Percentiles rank a stretch among this genome's conserved stretches.
phyloP scores from a whole-genome alignment of 2,113 vertebrate species.

The Myiozetetes cayanensis region DNA sequence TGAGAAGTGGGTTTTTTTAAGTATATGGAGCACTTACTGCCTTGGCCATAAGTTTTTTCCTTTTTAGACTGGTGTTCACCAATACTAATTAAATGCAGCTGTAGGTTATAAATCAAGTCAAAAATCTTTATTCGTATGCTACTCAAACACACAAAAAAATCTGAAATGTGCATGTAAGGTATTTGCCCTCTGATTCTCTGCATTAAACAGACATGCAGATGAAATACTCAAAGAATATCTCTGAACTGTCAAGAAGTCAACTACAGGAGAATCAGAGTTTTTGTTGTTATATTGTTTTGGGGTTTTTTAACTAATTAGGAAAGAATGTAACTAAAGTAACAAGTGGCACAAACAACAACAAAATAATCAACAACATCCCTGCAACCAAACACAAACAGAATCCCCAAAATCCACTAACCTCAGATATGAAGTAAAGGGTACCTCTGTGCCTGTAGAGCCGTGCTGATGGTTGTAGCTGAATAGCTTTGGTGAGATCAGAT shows the following conservation, averaged over 20 bases:
- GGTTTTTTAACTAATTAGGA: not conserved
- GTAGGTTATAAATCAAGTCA: not conserved
- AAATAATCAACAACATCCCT: not conserved
- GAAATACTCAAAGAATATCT: not conserved
- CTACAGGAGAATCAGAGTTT: not conserved
- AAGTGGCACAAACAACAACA: not conserved
- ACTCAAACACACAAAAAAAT: not conserved
- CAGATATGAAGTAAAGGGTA: constrained; percentile 95
- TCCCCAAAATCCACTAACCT: constrained; percentile 74
- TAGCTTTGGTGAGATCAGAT: constrained; percentile 92
- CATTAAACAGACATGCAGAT: not conserved
- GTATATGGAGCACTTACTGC: not conserved
- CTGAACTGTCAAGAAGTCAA: not conserved
- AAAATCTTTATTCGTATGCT: not conserved
- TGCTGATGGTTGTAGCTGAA: constrained; percentile 93
- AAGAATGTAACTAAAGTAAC: not conserved
- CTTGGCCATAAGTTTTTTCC: not conserved
- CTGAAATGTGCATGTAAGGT: not conserved
- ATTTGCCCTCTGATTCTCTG: not conserved
- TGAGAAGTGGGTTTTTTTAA: not conserved
- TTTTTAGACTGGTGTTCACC: not conserved
- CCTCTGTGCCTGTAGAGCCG: constrained; percentile 93
- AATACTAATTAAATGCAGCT: not conserved
- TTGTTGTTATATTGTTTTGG: not conserved
- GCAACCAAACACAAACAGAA: not conserved